phyloP scores from a whole-genome alignment of 2,113 vertebrate genomes.

The Proterorhinus semilunaris region DNA sequence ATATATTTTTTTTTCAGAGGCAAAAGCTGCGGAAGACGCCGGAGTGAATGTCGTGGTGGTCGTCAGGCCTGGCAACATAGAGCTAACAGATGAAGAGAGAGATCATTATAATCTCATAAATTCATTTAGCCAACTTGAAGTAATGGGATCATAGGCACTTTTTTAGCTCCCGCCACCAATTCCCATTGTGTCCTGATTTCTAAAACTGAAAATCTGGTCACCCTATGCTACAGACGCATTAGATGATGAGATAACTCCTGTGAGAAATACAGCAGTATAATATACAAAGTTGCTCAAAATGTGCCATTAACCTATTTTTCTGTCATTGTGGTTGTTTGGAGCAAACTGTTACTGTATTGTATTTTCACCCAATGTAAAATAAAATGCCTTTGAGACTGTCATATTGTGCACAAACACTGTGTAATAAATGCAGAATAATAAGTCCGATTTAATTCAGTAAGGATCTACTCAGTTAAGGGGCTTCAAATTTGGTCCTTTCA shows the following conservation, averaged over 20 bases:
- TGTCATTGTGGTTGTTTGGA: slow-evolving; percentile 30
- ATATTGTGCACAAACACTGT: too few relatives aligned
- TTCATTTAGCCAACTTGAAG: slow-evolving; percentile 85
- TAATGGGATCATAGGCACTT: slow-evolving; percentile 70
- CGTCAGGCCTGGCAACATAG: slow-evolving; percentile 89
- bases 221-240: background rate
- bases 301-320: slow-evolving; percentile 41
- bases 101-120: slow-evolving; percentile 84
- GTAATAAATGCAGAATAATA: too few relatives aligned
- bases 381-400: slow-evolving; percentile 43
- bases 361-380: slow-evolving; percentile 9
- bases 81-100: slow-evolving; percentile 90
- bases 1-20: slow-evolving; percentile 78
- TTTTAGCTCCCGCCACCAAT: too few relatives aligned
- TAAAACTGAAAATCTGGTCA: too few relatives aligned
- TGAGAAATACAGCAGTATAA: too few relatives aligned
- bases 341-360: slow-evolving; percentile 38
- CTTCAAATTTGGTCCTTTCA: too few relatives aligned
- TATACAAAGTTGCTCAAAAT: background rate
- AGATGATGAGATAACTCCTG: too few relatives aligned
- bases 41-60: slow-evolving; percentile 87
- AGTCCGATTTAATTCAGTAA: too few relatives aligned
- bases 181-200: too few relatives aligned
- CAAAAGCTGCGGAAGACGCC: slow-evolving; percentile 87
- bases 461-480: too few relatives aligned